Base-by-base conservation (phyloP, 2,888 invertebrate genomes). In the Ischnura elegans region DNA sequence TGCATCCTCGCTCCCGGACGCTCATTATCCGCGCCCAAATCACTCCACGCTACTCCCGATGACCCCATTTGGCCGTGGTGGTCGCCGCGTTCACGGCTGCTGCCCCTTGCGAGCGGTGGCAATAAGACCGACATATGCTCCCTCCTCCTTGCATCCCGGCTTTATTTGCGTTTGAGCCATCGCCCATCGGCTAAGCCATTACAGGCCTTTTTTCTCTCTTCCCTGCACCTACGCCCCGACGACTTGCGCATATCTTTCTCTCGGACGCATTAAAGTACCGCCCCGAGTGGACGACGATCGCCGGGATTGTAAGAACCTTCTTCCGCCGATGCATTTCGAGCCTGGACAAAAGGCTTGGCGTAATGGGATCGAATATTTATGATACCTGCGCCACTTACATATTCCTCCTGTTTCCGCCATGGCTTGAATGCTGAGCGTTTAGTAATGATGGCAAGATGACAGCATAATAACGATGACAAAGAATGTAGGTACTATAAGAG, bases 141-240 rank as follows among this genome's bases (percentile, higher is more conserved):
- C n/a, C n/a, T n/a, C n/a, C n/a, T n/a, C n/a, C n/a, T 51, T 8
- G 4, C 51, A 51, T n/a, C 51, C 2, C 51, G 43, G 61, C 61
- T 90, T 66, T 90, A n/a, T 90, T 66, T 66, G 43, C 90, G 61
- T 13, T n/a, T n/a, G 90, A 90, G 10, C 29, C 61, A 61, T 61
- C 61, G 61, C 90, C 90, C 90, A 36, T 61, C 43, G 90, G 90
- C 36, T 42, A 90, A 90, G 43, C 90, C 61, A 90, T 90, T 90
- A 90, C 90, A 25, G 61, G 45, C 42, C 25, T 36, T 8, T 42
- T 5, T 43, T 25, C 43, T 43, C 5, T 42, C 16, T 43, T 25
- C 43, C 61, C 6, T 21, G 55, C 55, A 25, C 19, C 16, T 51
- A n/a, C n/a, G 1, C 29, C 61, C 76, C 36, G 36, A 36, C 8